These are phyloP conservation scores for Acanthurus lineatus DNA, from an alignment of 2,797 vertebrate genomes.

Conservation along the genomic window DNA sequence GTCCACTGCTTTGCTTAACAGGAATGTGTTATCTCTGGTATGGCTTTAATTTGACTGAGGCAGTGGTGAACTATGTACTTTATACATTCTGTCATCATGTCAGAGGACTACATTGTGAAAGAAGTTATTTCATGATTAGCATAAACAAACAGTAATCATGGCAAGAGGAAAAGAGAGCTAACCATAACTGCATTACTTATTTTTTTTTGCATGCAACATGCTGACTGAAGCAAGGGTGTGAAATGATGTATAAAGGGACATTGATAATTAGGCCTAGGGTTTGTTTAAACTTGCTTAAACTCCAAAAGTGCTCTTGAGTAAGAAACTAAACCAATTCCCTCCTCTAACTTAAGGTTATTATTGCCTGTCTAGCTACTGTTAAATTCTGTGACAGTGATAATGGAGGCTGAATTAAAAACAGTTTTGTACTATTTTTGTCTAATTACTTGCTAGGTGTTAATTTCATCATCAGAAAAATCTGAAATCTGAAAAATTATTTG, in stretches of 20 bases:
- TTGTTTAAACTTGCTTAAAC: no score
- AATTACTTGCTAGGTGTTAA: no score
- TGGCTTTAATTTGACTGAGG: conserved; percentile 21
- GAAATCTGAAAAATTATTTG: no score
- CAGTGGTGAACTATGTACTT: conserved; percentile 21
- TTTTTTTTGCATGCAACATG: neutral
- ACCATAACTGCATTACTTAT: neutral
- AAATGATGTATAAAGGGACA: neutral
- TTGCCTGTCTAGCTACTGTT: no score
- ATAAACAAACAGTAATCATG: conserved; percentile 44
- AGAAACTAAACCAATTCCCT: neutral
- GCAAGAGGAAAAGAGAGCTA: conserved; percentile 23
- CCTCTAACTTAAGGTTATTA: no score
- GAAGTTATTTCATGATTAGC: conserved; percentile 37
- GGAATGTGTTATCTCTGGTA: conserved; percentile 22
- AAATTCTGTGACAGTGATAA: no score
- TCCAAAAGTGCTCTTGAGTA: neutral
- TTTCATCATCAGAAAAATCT: no score
- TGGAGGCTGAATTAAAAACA: no score
- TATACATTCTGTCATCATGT: conserved; percentile 29
- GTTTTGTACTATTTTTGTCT: no score
- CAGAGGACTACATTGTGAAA: conserved; percentile 15
- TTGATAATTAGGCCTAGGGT: no score
- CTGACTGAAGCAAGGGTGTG: neutral
- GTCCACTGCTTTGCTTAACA: conserved; percentile 7